Conservation (phyloP, 2,888 invertebrate genomes). For the Busseola fusca region DNA sequence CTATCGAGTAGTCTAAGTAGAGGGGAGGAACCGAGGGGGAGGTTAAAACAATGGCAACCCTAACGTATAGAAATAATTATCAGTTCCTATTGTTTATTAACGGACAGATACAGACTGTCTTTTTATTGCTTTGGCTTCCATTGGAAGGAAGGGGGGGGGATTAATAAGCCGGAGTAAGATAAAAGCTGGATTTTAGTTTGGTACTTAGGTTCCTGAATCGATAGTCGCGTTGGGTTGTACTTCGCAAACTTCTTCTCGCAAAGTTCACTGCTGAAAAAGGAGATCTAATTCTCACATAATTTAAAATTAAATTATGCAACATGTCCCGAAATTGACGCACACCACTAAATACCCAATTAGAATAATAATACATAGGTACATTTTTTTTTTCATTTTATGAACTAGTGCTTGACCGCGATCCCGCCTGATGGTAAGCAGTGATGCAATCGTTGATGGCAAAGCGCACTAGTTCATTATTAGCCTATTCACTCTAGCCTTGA, state of each 20-base stretch:
- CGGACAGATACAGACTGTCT: slow-evolving; percentile 75
- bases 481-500: too few species aligned
- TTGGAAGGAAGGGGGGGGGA: slow-evolving; percentile 32
- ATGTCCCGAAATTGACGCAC: too few species aligned
- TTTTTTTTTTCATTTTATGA: too few species aligned
- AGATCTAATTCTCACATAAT: not conserved
- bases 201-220: slow-evolving; percentile 31
- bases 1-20: slow-evolving; percentile 74
- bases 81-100: slow-evolving; percentile 77
- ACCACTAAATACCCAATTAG: too few species aligned
- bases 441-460: too few species aligned
- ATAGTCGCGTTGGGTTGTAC: not conserved
- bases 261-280: not conserved
- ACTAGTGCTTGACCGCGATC: too few species aligned
- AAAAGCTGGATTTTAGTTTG: slow-evolving; percentile 36
- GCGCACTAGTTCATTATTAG: too few species aligned
- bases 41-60: slow-evolving; percentile 80
- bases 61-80: slow-evolving; percentile 81
- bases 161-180: slow-evolving; percentile 42
- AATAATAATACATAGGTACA: too few species aligned
- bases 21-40: slow-evolving; percentile 71
- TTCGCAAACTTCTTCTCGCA: too few species aligned
- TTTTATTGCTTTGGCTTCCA: slow-evolving; percentile 72
- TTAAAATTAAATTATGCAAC: too few species aligned
- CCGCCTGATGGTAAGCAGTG: too few species aligned